Base-by-base conservation (phyloP, 2,113 vertebrate genomes). In the Halcyon malimbica region DNA sequence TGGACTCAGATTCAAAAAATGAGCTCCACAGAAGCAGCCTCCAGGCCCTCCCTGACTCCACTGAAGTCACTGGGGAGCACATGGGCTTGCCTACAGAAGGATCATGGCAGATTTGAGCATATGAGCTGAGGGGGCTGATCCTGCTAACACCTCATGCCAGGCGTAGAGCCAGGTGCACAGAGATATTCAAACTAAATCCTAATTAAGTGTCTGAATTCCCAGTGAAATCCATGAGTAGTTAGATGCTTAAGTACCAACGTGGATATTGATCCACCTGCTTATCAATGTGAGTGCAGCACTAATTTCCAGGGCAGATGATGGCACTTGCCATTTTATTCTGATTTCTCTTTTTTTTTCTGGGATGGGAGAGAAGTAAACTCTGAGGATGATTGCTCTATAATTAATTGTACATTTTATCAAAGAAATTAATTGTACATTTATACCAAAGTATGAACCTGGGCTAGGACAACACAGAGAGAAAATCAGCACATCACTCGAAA, bases 191-290 rank as follows among this genome's bases (percentile, higher is more conserved):
- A 87, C 87, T 68, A 91, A 96, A 89, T 33, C 93, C 89, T 84
- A 89, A 94, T 75, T 63, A 92, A 92, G 77, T 97, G 95, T 89
- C 91, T 96, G 93, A 96, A 91, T 87, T 94, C 94, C 91, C 95
- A 53, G 53, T 26, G 93, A 96, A 96, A 94, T 44, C 87, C 65
- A 35, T 21, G 81, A n/a, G 46, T 14, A 75, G 73, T 56, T 75
- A 78, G 89, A 91, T 91, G 93, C 76, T 83, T 77, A 56, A 92
- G 48, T 75, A 53, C 87, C 83, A 84, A 24, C 21, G 23, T 71
- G 87, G 93, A 57, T 68, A 77, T 76, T 13, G 70, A 68, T 71
- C 69, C 67, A 79, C 70, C 29, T 53, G 56, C 77, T 94, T 87
- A 89, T 92, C 46, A 3, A 60, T 81, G 42, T 7, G 44, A 78